A percentile compares a stretch with the other conserved stretches of the same genome.
These are phyloP conservation scores for Scopus umbretta DNA, from an alignment of 2,113 vertebrate species.

Conservation along the genomic window DNA sequence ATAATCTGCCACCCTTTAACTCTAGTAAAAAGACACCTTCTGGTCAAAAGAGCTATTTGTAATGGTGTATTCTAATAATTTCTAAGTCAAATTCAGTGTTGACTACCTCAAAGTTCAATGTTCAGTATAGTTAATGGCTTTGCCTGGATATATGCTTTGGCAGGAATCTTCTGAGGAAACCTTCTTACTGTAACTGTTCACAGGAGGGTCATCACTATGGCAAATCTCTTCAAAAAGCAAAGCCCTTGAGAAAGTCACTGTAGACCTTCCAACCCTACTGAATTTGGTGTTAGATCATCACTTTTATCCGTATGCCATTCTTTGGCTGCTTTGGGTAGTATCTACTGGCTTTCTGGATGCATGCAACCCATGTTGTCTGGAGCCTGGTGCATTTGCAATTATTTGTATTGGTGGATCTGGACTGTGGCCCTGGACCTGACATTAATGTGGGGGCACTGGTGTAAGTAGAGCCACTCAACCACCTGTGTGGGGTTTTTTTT, in stretches of 20 bases:
- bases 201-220: not conserved
- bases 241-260: not conserved
- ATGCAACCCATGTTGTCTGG: not conserved
- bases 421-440: accelerated
- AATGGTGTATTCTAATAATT: not conserved
- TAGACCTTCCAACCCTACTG: not conserved
- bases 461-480: not conserved
- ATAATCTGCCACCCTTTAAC: not conserved
- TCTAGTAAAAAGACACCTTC: not conserved
- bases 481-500: accelerated
- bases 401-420: not conserved
- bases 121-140: not conserved
- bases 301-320: not conserved
- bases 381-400: not conserved
- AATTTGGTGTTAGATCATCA: not conserved
- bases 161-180: not conserved
- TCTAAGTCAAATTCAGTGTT: not conserved
- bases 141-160: not conserved
- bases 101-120: not conserved
- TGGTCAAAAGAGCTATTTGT: not conserved
- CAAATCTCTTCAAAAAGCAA: not conserved
- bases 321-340: not conserved
- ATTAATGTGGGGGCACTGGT: not conserved
- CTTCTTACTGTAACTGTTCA: not conserved
- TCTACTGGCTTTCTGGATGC: not conserved